Evolutionary conservation across 2,888 invertebrate genomes (phyloP).

Genomic region (Diplazon laetatorius): DNA sequence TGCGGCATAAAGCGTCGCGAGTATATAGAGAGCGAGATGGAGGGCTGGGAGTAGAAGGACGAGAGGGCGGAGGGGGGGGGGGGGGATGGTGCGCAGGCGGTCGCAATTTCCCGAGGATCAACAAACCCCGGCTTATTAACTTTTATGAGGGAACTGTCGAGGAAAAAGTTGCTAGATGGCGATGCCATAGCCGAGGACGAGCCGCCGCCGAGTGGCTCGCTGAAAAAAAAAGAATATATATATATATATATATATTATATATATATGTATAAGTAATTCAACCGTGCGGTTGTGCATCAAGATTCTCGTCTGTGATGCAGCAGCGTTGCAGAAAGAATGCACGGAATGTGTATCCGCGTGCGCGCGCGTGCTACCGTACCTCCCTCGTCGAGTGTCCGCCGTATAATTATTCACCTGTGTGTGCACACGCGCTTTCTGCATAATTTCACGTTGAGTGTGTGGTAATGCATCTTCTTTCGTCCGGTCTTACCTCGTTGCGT

Average conservation of each 20-base stretch:
- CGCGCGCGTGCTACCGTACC: background rate
- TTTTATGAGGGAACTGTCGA: constrained; percentile 76
- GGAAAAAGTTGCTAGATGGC: constrained; percentile 69
- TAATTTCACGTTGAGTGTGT: constrained; percentile 3
- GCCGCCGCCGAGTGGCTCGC: constrained; percentile 58
- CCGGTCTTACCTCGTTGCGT: no score
- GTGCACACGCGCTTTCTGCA: constrained; percentile 30
- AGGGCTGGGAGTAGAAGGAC: constrained; percentile 27
- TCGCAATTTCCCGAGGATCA: constrained; percentile 79
- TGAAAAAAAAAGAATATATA: no score
- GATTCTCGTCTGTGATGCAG: constrained; percentile 7
- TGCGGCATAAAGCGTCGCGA: constrained; percentile 73
- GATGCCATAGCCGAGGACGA: constrained; percentile 43
- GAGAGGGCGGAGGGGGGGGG: constrained; percentile 3
- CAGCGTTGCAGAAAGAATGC: background rate
- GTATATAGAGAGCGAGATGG: no score
- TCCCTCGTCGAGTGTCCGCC: constrained; percentile 17
- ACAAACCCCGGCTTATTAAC: constrained; percentile 79
- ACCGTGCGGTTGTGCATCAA: constrained; percentile 45
- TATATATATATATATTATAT: no score
- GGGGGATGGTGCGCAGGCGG: constrained; percentile 50
- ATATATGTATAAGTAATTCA: constrained; percentile 63
- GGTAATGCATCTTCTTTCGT: background rate
- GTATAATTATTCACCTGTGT: constrained; percentile 41
- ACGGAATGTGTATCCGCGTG: background rate